Conservation (phyloP, 2,113 vertebrate species). For the Kobus ellipsiprymnus region DNA sequence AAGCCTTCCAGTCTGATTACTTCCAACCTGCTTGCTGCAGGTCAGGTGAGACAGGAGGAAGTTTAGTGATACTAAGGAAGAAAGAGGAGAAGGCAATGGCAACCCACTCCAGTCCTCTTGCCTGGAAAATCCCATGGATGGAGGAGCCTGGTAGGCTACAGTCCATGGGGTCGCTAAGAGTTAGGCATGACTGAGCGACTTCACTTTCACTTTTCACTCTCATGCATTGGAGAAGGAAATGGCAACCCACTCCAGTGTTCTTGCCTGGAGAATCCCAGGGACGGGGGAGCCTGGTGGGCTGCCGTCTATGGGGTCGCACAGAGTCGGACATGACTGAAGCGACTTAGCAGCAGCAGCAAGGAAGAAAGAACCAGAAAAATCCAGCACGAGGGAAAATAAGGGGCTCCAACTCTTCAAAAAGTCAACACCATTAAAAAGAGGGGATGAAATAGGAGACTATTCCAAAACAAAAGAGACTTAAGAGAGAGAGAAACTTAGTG, state of each 20-base stretch:
- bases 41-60: background rate
- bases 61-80: background rate
- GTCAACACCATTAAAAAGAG: background rate
- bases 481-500: background rate
- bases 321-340: no score
- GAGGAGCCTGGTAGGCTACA: no score
- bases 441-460: background rate
- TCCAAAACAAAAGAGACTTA: background rate
- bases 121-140: no score
- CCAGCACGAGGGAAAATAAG: background rate
- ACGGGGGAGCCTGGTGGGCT: no score
- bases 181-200: no score
- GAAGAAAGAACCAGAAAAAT: background rate
- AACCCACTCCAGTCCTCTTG: no score
- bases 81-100: background rate
- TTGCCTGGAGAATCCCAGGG: no score
- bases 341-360: background rate
- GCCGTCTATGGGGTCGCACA: no score
- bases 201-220: no score
- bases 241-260: no score
- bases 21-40: background rate
- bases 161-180: no score
- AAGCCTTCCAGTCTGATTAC: background rate
- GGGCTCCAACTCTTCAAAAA: background rate
- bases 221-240: no score